Percentiles rank a stretch among this genome's conserved stretches.
Evolutionary conservation across 2,888 invertebrate species (phyloP).

Genomic region (Synanthedon vespiformis): DNA sequence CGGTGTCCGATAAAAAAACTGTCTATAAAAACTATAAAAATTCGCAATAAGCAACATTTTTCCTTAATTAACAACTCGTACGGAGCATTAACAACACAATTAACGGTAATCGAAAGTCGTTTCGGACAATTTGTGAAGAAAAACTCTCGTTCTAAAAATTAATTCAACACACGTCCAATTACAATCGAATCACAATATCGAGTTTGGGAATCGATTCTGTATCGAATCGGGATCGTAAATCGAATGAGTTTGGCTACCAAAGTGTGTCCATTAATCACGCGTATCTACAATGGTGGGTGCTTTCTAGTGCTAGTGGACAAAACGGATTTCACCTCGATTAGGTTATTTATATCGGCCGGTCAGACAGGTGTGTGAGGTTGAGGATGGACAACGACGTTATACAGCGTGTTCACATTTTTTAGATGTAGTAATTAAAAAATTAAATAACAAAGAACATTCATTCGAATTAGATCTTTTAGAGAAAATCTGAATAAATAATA

Average conservation of each 20-base stretch:
- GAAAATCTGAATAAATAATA: no score
- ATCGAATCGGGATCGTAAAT: slow-evolving; percentile 39
- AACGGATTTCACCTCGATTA: slow-evolving; percentile 55
- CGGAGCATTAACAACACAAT: neutral
- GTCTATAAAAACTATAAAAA: neutral
- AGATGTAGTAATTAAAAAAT: no score
- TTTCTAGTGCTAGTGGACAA: slow-evolving; percentile 47
- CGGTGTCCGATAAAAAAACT: no score
- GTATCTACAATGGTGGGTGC: slow-evolving; percentile 15
- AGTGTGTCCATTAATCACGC: slow-evolving; percentile 27
- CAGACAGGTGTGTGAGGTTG: slow-evolving; percentile 41
- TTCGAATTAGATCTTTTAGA: no score
- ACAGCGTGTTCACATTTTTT: slow-evolving; percentile 27
- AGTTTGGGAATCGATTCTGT: slow-evolving; percentile 20
- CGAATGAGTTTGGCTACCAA: slow-evolving; percentile 44
- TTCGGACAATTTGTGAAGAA: neutral
- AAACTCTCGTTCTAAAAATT: neutral
- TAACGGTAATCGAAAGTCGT: neutral
- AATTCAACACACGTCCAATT: slow-evolving; percentile 4
- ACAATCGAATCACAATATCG: slow-evolving; percentile 5
- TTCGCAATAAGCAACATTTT: neutral
- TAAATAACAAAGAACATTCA: no score
- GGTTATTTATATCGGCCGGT: slow-evolving; percentile 48
- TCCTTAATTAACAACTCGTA: neutral
- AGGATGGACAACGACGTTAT: slow-evolving; percentile 7